phyloP scores from a whole-genome alignment of 2,113 vertebrate species.

The Pterocles burchelli region DNA sequence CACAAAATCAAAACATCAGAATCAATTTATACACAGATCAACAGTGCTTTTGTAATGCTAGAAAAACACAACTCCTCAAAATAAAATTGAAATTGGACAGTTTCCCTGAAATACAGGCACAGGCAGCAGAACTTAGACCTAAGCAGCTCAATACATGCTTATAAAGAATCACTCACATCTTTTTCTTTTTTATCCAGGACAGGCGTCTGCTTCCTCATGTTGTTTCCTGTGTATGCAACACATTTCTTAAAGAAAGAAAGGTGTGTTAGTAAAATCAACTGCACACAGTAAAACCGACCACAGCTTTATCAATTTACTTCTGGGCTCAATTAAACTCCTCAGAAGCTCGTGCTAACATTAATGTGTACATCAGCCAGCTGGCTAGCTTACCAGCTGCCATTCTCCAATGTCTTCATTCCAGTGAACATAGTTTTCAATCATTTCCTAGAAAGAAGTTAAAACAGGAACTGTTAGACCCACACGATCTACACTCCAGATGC shows the following conservation, averaged over 20 bases:
- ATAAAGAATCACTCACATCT: slow-evolving; percentile 84
- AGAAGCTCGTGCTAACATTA: not conserved
- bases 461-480: not conserved
- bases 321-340: not conserved
- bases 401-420: slow-evolving; percentile 99
- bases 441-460: slow-evolving; percentile 81
- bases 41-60: not conserved
- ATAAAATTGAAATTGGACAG: not conserved
- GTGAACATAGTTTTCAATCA: slow-evolving; percentile 98
- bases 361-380: not conserved
- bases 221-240: slow-evolving; percentile 98
- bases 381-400: slow-evolving; percentile 91
- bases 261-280: not conserved
- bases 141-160: not conserved
- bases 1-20: not conserved
- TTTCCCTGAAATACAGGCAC: not conserved
- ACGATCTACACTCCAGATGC: not conserved
- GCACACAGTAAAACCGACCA: not conserved
- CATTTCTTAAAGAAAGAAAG: slow-evolving; percentile 87
- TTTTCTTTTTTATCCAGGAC: slow-evolving; percentile 96
- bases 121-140: not conserved
- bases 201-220: slow-evolving; percentile 97
- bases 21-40: not conserved
- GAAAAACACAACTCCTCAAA: not conserved
- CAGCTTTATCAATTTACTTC: not conserved